Percentiles rank a stretch among this genome's conserved stretches.
Evolutionary conservation across 2,888 invertebrate genomes (phyloP).

Genomic region (Morpho deidamia): DNA sequence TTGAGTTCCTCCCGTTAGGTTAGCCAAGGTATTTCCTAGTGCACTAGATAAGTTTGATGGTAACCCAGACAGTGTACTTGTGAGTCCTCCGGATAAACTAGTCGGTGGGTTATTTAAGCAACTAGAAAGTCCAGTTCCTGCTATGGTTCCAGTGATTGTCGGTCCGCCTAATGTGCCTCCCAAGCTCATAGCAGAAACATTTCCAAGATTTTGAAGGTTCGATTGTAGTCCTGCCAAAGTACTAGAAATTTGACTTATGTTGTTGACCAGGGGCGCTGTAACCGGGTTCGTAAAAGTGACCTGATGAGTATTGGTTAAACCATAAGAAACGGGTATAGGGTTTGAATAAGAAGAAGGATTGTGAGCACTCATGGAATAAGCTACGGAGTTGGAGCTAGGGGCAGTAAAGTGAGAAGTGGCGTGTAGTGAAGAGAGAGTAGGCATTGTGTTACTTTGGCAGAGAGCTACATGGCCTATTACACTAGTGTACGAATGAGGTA

Average conservation of each 20-base stretch:
- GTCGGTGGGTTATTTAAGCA: constrained; percentile 67
- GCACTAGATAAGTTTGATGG: constrained; percentile 63
- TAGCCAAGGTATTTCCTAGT: constrained; percentile 60
- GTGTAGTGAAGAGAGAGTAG: constrained; percentile 75
- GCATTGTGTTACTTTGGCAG: constrained; percentile 83
- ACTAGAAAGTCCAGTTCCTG: constrained; percentile 64
- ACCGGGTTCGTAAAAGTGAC: constrained; percentile 73
- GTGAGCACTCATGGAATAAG: constrained; percentile 72
- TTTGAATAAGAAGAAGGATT: constrained; percentile 74
- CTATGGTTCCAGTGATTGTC: constrained; percentile 69
- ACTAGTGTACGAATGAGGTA: constrained; percentile 77
- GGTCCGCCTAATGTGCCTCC: constrained; percentile 64
- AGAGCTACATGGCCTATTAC: constrained; percentile 59
- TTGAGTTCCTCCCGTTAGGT: constrained; percentile 60
- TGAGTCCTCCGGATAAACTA: constrained; percentile 61
- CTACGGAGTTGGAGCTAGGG: constrained; percentile 69
- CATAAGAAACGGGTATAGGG: constrained; percentile 67
- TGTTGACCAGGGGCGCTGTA: constrained; percentile 68
- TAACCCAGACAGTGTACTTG: constrained; percentile 61
- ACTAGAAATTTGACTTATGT: constrained; percentile 70
- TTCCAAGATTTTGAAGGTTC: constrained; percentile 67
- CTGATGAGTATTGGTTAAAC: constrained; percentile 71
- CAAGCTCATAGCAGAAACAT: constrained; percentile 63
- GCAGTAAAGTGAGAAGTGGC: constrained; percentile 64
- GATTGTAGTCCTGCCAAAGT: constrained; percentile 69